Evolutionary conservation across 1,140 invertebrate genomes (phyloP).

Genomic region (Bombus breviceps): DNA sequence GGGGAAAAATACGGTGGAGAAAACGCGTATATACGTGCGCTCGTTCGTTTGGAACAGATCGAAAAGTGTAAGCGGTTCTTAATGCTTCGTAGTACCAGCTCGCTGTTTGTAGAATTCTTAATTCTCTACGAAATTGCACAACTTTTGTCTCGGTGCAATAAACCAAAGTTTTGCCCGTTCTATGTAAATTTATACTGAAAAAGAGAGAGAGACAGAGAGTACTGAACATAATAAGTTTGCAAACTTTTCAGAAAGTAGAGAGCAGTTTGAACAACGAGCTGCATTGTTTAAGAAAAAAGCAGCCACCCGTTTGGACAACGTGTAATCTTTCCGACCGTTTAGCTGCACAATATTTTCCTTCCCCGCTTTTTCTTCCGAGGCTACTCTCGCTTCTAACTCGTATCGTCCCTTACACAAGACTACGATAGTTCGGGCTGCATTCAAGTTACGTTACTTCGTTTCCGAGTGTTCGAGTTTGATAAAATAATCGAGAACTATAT

Average conservation of each 20-base stretch:
- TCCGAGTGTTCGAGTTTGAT: too few relatives aligned
- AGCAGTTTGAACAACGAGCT: neutral
- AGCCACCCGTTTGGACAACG: neutral
- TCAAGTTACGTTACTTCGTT: too few relatives aligned
- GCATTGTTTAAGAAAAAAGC: neutral
- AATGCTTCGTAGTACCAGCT: neutral
- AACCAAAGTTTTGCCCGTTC: constrained; percentile 3
- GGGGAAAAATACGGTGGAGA: neutral
- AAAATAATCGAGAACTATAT: too few relatives aligned
- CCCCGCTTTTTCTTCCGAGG: too few relatives aligned
- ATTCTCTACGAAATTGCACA: constrained; percentile 3
- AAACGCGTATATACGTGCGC: neutral
- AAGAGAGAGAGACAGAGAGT: neutral
- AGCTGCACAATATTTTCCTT: neutral
- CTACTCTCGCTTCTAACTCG: too few relatives aligned
- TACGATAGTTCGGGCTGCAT: too few relatives aligned
- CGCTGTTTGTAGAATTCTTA: constrained; percentile 6
- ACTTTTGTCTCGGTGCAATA: constrained; percentile 18
- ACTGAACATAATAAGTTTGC: neutral
- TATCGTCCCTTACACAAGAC: too few relatives aligned
- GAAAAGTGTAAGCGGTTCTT: neutral
- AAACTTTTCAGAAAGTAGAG: neutral
- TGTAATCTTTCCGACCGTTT: neutral
- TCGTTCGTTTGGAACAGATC: neutral
- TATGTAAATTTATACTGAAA: constrained; percentile 1